Evolutionary conservation across 2,888 invertebrate species (phyloP).

Genomic region (Euzophera pinguis): DNA sequence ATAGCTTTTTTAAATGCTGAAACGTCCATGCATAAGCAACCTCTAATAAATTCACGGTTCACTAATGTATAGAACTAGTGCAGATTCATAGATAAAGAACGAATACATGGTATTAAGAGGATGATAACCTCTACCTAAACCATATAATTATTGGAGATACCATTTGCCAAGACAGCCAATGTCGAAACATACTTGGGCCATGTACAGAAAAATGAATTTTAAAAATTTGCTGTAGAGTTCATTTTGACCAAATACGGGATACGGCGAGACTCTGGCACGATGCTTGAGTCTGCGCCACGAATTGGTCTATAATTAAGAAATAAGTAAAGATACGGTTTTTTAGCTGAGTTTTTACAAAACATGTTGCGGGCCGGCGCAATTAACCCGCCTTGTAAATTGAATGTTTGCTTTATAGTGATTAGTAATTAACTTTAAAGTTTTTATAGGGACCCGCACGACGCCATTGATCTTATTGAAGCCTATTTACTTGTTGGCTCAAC

Average conservation of each 20-base stretch:
- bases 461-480: conserved; percentile 56
- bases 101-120: conserved; percentile 65
- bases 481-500: conserved; percentile 54
- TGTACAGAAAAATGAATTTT: conserved; percentile 35
- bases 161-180: conserved; percentile 62
- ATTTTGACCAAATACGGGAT: conserved; percentile 25
- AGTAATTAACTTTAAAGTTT: conserved; percentile 72
- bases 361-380: conserved; percentile 69
- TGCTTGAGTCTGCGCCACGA: conserved; percentile 68
- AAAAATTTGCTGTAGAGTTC: conserved; percentile 31
- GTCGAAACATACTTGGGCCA: conserved; percentile 34
- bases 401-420: conserved; percentile 79
- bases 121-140: conserved; percentile 73
- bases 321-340: conserved; percentile 78
- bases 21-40: conserved; percentile 6
- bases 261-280: conserved; percentile 52
- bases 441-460: conserved; percentile 57
- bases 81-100: conserved; percentile 57
- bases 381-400: conserved; percentile 79
- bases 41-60: conserved; percentile 19
- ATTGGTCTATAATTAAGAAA: conserved; percentile 80
- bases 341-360: conserved; percentile 73
- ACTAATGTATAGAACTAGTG: conserved; percentile 38
- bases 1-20: background rate
- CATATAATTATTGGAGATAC: conserved; percentile 74